Percentiles rank a stretch among this genome's conserved stretches.
Conservation (phyloP, 2,113 vertebrate genomes). For the Muntiacus reevesi region DNA sequence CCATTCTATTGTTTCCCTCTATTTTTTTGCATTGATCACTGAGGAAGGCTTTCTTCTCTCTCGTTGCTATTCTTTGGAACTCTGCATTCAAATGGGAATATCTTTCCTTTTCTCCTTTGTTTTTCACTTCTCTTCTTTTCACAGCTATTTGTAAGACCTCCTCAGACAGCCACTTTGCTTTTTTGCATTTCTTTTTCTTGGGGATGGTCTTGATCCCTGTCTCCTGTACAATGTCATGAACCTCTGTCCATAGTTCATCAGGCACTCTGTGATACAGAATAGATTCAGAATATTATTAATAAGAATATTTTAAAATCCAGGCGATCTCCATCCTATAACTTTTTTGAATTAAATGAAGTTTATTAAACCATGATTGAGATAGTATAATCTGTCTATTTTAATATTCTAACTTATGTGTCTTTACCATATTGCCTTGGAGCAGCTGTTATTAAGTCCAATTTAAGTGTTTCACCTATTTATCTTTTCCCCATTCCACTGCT, state of each 20-base stretch:
- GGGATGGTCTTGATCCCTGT: not conserved
- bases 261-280: not conserved
- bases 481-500: not conserved
- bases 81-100: not conserved
- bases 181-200: not conserved
- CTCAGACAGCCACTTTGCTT: not conserved
- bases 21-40: not conserved
- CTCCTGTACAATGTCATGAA: not conserved
- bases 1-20: not conserved
- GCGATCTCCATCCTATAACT: not conserved
- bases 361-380: not conserved
- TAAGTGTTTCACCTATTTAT: not conserved
- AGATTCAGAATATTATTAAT: not conserved
- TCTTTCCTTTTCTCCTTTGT: not conserved
- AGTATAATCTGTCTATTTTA: not conserved
- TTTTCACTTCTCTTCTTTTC: not conserved
- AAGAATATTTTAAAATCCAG: constrained; percentile 6
- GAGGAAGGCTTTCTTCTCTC: not conserved
- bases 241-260: not conserved
- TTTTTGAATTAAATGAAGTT: not conserved
- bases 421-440: not conserved
- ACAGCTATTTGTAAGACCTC: not conserved
- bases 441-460: not conserved
- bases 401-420: not conserved
- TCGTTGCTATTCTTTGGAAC: not conserved